Percentiles rank a stretch among this genome's conserved stretches.
These are phyloP conservation scores for Otis tarda DNA, from an alignment of 2,113 vertebrate genomes.

Conservation along the genomic window DNA sequence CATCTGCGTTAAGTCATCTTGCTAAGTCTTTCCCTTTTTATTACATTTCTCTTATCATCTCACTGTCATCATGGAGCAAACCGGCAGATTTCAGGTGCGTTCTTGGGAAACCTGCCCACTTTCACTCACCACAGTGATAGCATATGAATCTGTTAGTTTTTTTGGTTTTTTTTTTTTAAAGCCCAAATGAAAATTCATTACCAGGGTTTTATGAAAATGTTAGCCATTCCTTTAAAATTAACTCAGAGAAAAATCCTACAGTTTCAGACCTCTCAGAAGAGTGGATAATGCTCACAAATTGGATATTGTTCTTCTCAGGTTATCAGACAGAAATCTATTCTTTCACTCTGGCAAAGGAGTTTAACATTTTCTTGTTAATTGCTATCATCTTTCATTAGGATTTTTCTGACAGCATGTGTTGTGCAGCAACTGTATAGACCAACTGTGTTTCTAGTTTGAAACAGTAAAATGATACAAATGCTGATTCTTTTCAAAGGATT, in stretches of 20 bases:
- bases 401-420: conserved; percentile 3
- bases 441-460: background rate
- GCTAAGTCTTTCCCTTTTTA: conserved; percentile 11
- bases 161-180: background rate
- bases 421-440: background rate
- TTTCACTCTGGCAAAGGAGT: background rate
- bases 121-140: background rate
- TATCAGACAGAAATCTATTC: conserved; percentile 19
- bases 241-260: background rate
- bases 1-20: background rate
- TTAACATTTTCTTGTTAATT: conserved; percentile 28
- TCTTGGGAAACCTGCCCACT: conserved; percentile 22
- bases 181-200: background rate
- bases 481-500: background rate
- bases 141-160: background rate
- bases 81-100: background rate
- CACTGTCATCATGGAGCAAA: background rate
- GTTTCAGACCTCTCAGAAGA: background rate
- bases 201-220: background rate
- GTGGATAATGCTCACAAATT: background rate
- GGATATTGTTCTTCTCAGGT: background rate
- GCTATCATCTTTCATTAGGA: conserved; percentile 27
- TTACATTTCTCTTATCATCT: background rate
- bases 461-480: background rate
- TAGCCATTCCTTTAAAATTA: conserved; percentile 24